Percentiles rank a stretch among this genome's conserved stretches.
Evolutionary conservation across 2,113 vertebrate genomes (phyloP).

Genomic region (Ceyx margarethae): DNA sequence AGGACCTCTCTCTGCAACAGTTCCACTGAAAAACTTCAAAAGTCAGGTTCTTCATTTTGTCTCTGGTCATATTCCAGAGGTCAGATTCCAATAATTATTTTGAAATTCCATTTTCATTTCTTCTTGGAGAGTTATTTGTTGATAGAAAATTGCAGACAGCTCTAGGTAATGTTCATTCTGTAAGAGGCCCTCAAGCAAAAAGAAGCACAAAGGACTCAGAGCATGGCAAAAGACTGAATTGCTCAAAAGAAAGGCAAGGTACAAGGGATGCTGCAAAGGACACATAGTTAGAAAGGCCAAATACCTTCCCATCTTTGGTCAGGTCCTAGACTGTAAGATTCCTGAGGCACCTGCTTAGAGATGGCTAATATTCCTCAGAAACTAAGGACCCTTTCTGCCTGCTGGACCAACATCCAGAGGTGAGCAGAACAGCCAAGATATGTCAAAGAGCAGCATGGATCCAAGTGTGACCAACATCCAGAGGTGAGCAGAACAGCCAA

Average conservation of each 20-base stretch:
- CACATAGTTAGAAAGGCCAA: neutral
- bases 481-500: neutral
- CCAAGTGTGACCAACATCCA: neutral
- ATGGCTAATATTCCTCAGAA: neutral
- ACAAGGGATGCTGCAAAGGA: neutral
- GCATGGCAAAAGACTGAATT: neutral
- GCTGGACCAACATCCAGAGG: neutral
- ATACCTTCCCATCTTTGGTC: neutral
- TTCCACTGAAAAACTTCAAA: neutral
- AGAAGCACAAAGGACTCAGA: neutral
- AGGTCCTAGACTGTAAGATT: neutral
- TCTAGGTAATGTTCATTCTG: neutral
- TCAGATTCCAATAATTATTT: neutral
- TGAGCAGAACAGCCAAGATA: neutral
- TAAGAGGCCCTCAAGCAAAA: neutral
- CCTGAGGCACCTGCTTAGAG: neutral
- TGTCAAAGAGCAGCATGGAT: rapidly evolving
- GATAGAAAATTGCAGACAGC: neutral
- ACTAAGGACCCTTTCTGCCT: neutral
- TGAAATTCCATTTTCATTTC: neutral
- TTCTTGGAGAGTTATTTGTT: neutral
- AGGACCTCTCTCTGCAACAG: rapidly evolving
- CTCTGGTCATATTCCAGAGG: neutral
- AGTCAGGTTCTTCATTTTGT: neutral
- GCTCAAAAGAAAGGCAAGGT: neutral